phyloP scores from a whole-genome alignment of 2,888 invertebrate species.

The Pelosia muscerda region DNA sequence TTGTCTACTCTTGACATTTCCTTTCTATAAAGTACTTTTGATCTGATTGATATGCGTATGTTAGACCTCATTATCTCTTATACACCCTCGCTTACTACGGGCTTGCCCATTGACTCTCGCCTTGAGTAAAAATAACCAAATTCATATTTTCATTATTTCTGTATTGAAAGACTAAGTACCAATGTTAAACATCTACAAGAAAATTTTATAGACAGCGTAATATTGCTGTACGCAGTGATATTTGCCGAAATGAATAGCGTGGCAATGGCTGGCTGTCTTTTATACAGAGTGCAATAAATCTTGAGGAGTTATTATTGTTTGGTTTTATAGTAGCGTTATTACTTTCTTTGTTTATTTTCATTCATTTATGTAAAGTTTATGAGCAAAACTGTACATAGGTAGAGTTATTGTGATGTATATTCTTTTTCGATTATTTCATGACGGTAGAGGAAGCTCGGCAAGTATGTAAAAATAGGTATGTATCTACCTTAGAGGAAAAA shows the following conservation, averaged over 20 bases:
- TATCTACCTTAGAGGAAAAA: background rate
- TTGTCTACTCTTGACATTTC: too few species aligned
- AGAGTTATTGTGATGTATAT: background rate
- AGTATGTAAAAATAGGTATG: background rate
- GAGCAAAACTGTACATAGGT: background rate
- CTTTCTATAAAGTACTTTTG: too few species aligned
- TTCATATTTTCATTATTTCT: background rate
- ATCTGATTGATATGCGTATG: too few species aligned
- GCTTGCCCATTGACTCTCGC: too few species aligned
- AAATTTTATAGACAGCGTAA: slow-evolving; percentile 2
- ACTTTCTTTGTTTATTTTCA: slow-evolving; percentile 5
- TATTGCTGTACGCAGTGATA: slow-evolving; percentile 6
- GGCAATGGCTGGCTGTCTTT: slow-evolving; percentile 4
- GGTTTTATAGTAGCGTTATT: background rate
- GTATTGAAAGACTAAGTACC: background rate
- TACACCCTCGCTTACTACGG: too few species aligned
- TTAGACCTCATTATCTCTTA: too few species aligned
- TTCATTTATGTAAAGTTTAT: background rate
- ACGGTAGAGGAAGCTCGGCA: background rate
- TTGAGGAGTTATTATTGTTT: background rate
- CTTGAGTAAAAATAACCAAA: background rate
- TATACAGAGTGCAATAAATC: background rate
- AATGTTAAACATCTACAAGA: background rate
- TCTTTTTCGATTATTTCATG: background rate
- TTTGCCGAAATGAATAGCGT: slow-evolving; percentile 4